These are phyloP conservation scores for Buathra laborator DNA, from an alignment of 2,888 invertebrate genomes.

Conservation along the genomic window DNA sequence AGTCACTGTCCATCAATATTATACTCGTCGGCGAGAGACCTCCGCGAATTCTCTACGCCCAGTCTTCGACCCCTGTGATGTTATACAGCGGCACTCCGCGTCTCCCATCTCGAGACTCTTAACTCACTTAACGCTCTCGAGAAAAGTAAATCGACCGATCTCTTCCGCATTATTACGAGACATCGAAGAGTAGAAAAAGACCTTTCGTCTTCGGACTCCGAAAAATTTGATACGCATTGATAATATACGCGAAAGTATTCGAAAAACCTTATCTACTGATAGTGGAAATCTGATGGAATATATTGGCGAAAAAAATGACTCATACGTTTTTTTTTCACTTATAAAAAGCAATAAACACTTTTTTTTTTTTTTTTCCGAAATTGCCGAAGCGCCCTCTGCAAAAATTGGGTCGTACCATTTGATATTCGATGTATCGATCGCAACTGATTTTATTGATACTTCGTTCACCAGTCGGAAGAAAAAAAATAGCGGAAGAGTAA, in stretches of 20 bases:
- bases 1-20: slow-evolving; percentile 84
- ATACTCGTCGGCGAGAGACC: slow-evolving; percentile 62
- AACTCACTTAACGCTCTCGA: slow-evolving; percentile 75
- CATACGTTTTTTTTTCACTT: neutral
- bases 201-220: slow-evolving; percentile 1
- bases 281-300: no score
- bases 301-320: no score
- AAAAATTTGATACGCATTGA: no score
- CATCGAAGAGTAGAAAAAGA: neutral
- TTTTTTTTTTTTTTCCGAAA: no score
- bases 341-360: no score
- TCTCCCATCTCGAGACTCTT: slow-evolving; percentile 54
- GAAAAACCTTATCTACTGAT: no score
- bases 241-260: no score
- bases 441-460: no score
- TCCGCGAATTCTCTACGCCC: slow-evolving; percentile 61
- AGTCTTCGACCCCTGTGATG: slow-evolving; percentile 49
- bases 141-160: slow-evolving; percentile 51
- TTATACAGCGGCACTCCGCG: slow-evolving; percentile 38
- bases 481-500: slow-evolving; percentile 25
- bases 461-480: neutral
- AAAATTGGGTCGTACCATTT: no score
- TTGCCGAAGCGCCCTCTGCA: no score
- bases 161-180: neutral
- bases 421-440: no score